Evolutionary conservation across 2,797 vertebrate genomes (phyloP), one percentile per base, ranked within the genome.

Genomic region (Margarornis squamiger): DNA sequence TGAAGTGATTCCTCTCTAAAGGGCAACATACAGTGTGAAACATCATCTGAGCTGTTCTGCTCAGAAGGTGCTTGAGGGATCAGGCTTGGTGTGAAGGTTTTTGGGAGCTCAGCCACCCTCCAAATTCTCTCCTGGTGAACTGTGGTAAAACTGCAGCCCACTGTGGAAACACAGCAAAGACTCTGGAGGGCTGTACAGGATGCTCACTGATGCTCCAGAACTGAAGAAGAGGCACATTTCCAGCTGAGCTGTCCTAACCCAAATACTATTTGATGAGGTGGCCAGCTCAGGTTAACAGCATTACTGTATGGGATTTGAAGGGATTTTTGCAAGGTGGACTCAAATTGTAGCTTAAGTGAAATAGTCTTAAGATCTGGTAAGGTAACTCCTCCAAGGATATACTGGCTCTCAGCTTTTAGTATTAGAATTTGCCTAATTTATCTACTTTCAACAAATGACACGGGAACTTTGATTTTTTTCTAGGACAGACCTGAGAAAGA

Each of bases 281-380:
- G 65, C 57, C 80, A 91, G 79, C 76, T 86, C 82, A 83, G 72
- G 87, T 65, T 90, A 90, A 90, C 65, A 84, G 68, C 51, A 71
- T 88, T 84, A 94, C 38, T 3, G 10, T 7, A 78, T 12, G 24
- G 71, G 72, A 93, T 86, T 95, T 88, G 83, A 82, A 30, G 24
- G 65, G 52, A 66, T 75, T 90, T 96, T 80, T 91, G 61, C 52
- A 90, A 93, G 84, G 74, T 92, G 45, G 61, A 65, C 57, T 93
- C 36, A 61, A 74, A 67, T 18, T 59, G 68, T 61, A 72, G 78
- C 72, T 91, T n/a, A 79, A 74, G 18, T 66, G 45, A 75, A 92
- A 68, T 12, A 75, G 22, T 68, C 63, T 65, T 72, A 77, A 83
- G 71, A 82, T 43, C 77, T 5, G 10, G 41, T 68, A 91, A 87